Percentiles rank a stretch among this genome's conserved stretches.
Conservation (phyloP, 2,797 vertebrate species). For the Peromyscus attwateri region DNA sequence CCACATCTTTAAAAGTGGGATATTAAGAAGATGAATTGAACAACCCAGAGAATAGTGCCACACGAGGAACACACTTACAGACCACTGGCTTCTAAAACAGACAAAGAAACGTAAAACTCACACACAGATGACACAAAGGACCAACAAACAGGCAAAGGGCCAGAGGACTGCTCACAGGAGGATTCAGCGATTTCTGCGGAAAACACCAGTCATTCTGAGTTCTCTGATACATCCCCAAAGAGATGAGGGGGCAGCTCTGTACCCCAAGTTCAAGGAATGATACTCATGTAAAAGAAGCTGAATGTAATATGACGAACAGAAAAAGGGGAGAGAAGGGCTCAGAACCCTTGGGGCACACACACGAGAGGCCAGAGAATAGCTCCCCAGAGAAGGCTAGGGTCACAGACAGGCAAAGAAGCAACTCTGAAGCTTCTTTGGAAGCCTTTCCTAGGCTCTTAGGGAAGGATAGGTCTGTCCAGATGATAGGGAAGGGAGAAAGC, state of each 20-base stretch:
- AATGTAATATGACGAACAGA: background rate
- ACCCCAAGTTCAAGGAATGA: background rate
- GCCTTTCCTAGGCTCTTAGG: background rate
- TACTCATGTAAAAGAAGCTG: background rate
- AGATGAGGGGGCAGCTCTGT: background rate
- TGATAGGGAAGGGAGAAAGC: background rate
- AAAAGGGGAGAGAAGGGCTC: background rate
- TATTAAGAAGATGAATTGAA: slow-evolving; percentile 12
- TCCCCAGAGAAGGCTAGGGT: background rate
- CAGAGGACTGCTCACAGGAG: background rate
- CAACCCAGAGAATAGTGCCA: background rate
- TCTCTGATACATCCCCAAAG: background rate
- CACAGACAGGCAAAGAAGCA: background rate
- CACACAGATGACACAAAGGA: background rate
- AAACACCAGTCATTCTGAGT: background rate
- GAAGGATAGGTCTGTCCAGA: background rate
- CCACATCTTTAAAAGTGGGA: background rate
- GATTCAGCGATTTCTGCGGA: background rate
- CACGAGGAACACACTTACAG: background rate
- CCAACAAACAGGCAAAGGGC: background rate
- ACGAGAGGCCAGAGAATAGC: background rate
- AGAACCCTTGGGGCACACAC: background rate
- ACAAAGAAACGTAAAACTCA: slow-evolving; percentile 2
- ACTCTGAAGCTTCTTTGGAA: background rate
- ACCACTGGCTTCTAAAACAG: slow-evolving; percentile 36